Base-by-base conservation (phyloP, 2,888 invertebrate genomes). In the Norana najaformis region DNA sequence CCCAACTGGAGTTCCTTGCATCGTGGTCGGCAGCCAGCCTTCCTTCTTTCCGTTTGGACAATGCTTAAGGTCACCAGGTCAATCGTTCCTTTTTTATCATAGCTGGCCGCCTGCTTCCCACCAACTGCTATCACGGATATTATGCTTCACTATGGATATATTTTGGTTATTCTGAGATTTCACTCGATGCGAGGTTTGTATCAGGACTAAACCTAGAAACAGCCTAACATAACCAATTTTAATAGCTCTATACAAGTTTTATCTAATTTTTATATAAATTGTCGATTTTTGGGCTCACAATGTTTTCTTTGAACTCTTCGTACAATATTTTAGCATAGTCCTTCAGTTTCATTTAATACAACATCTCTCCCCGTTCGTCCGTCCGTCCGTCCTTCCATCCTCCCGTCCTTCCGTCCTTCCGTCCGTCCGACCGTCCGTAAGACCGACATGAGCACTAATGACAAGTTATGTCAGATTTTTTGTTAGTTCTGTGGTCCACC, bases 61-160 rank as follows among this genome's bases (percentile, higher is more conserved):
- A 11, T n/a, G 69, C 69, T 30, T 69, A 5, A n/a, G 69, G 69
- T 69, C 69, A 69, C 30, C 5, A n/a, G 69, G 69, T 16, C 69
- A 69, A 3, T 16, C 47, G 47, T 5, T 47, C 47, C 47, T 11
- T n/a, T 13, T 69, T 69, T 69, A 69, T n/a, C n/a, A n/a, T n/a
- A n/a, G 1, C n/a, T 69, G 69, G n/a, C 69, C 30, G 69, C 69
- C 69, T 30, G 30, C n/a, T n/a, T 69, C 69, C 69, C 69, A n/a
- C 69, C n/a, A 69, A 69, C 30, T 69, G n/a, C 69, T 69, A 69
- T 69, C 69, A 69, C 69, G 69, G 69, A 69, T 69, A 69, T 69
- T 69, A 69, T 11, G n/a, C n/a, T 69, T 69, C 69, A 69, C 69
- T 30, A 11, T 30, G 18, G n/a, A n/a, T 11, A n/a, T 69, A 69